phyloP scores from a whole-genome alignment of 2,888 invertebrate genomes.

The Cinara cedri region DNA sequence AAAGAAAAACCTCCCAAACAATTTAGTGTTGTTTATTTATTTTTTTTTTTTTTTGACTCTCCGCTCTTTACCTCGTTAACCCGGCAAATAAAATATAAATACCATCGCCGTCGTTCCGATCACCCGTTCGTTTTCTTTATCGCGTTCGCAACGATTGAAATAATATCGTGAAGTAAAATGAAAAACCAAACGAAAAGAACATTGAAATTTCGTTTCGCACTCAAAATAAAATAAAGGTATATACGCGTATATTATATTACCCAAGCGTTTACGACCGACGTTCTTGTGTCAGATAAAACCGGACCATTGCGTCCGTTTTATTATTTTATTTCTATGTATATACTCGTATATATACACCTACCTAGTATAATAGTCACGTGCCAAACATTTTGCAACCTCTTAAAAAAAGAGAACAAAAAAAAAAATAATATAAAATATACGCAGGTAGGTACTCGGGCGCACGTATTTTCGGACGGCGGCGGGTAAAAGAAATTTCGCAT shows the following conservation, averaged over 20 bases:
- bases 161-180: background rate
- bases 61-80: too few species aligned
- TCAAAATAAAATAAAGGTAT: too few species aligned
- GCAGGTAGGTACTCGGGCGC: too few species aligned
- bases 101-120: too few species aligned
- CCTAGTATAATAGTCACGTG: slow-evolving; percentile 13
- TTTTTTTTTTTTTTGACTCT: too few species aligned
- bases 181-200: background rate
- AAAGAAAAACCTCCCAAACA: too few species aligned
- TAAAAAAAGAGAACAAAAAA: background rate
- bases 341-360: too few species aligned
- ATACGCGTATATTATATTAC: background rate
- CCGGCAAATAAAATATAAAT: too few species aligned
- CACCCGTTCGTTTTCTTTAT: too few species aligned
- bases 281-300: background rate
- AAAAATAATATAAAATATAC: background rate
- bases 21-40: too few species aligned
- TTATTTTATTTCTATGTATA: background rate
- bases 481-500: background rate
- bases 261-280: too few species aligned
- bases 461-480: background rate
- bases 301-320: background rate
- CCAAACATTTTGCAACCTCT: slow-evolving; percentile 18
- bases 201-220: background rate
- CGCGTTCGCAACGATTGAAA: too few species aligned